Conservation (phyloP, 2,888 invertebrate genomes). For the Nemapogon koenigi region DNA sequence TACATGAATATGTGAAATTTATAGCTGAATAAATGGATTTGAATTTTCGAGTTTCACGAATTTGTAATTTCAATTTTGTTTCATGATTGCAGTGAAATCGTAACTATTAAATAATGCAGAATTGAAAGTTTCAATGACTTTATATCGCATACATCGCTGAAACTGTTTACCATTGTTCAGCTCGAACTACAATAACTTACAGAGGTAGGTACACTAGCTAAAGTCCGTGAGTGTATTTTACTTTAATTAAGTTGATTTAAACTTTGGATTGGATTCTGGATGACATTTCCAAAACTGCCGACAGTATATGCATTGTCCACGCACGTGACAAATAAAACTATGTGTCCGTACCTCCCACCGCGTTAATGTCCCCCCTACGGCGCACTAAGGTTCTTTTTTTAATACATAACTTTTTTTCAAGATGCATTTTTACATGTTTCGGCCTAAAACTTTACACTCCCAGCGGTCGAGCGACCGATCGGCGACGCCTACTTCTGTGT, state of each 20-base stretch:
- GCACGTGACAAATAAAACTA: constrained; percentile 62
- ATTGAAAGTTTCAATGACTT: too few relatives aligned
- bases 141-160: too few relatives aligned
- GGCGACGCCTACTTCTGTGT: constrained; percentile 24
- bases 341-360: constrained; percentile 49
- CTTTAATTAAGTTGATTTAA: constrained; percentile 11
- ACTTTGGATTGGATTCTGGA: constrained; percentile 4
- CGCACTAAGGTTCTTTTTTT: constrained; percentile 64
- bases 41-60: too few relatives aligned
- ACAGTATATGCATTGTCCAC: constrained; percentile 57
- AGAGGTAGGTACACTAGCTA: too few relatives aligned
- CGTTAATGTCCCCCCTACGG: constrained; percentile 57
- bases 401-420: constrained; percentile 67
- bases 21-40: too few relatives aligned
- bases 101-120: too few relatives aligned
- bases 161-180: too few relatives aligned
- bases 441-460: constrained; percentile 65
- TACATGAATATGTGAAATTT: too few relatives aligned
- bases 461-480: constrained; percentile 47
- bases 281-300: constrained; percentile 16
- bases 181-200: too few relatives aligned
- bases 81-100: too few relatives aligned
- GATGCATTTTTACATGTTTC: constrained; percentile 66
- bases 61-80: too few relatives aligned
- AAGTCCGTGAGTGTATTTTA: too few relatives aligned